phyloP scores from a whole-genome alignment of 2,113 vertebrate genomes.

The Tricholaema leucomelas region DNA sequence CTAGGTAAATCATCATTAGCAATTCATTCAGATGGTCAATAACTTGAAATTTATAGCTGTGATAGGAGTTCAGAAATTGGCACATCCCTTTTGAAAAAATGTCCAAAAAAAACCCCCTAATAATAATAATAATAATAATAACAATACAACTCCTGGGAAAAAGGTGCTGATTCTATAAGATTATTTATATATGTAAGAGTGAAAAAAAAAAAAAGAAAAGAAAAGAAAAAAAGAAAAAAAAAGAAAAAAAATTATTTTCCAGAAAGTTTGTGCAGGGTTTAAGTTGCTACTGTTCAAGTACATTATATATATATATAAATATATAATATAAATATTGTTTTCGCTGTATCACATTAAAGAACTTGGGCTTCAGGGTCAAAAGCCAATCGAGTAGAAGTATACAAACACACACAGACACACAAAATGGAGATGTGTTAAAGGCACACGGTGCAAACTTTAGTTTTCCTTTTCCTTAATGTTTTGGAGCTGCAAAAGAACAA shows the following conservation, averaged over 20 bases:
- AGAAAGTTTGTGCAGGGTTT: slow-evolving; percentile 81
- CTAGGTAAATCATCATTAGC: slow-evolving; percentile 88
- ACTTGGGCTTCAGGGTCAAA: slow-evolving; percentile 77
- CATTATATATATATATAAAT: slow-evolving; percentile 73
- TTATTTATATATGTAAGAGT: slow-evolving; percentile 84
- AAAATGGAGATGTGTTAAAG: slow-evolving; percentile 61
- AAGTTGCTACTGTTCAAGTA: slow-evolving; percentile 78
- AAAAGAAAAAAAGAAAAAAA: slow-evolving; percentile 62
- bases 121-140: no score
- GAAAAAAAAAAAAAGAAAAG: neutral
- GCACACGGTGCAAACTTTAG: slow-evolving; percentile 54
- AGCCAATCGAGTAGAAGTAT: slow-evolving; percentile 60
- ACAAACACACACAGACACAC: slow-evolving; percentile 28
- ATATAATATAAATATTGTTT: slow-evolving; percentile 73
- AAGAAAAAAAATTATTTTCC: slow-evolving; percentile 77
- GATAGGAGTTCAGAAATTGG: slow-evolving; percentile 86
- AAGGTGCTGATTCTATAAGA: slow-evolving; percentile 90
- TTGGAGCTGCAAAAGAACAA: slow-evolving; percentile 68
- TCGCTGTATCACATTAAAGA: slow-evolving; percentile 77
- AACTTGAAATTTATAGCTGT: slow-evolving; percentile 86
- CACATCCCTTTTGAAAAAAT: slow-evolving; percentile 82
- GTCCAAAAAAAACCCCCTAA: slow-evolving; percentile 66
- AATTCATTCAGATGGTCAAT: slow-evolving; percentile 88
- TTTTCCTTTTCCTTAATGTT: slow-evolving; percentile 65
- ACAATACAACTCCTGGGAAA: slow-evolving; percentile 81